Evolutionary conservation across 2,888 invertebrate genomes (phyloP).

Genomic region (Panorpa germanica): DNA sequence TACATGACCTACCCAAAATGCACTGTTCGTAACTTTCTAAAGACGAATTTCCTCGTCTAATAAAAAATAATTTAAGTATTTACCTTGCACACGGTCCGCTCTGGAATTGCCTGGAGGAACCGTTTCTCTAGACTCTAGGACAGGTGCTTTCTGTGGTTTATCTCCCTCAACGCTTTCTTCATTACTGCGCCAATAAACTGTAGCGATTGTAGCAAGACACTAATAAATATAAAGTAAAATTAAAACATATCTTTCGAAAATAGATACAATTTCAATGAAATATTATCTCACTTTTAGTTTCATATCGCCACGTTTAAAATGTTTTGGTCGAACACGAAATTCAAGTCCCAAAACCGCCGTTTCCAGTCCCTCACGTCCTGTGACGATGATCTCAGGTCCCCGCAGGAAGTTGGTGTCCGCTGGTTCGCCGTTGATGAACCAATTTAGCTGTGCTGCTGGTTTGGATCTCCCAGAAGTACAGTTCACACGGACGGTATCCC

Average conservation of each 20-base stretch:
- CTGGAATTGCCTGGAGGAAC: constrained; percentile 41
- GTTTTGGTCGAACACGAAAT: constrained; percentile 44
- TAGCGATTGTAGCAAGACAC: constrained; percentile 51
- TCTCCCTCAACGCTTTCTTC: constrained; percentile 58
- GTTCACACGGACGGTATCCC: constrained; percentile 36
- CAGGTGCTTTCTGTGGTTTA: constrained; percentile 41
- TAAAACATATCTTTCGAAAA: not conserved
- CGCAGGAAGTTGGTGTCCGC: constrained; percentile 23
- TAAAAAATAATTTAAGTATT: constrained; percentile 11
- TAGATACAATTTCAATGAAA: not conserved
- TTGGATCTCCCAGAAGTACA: constrained; percentile 41
- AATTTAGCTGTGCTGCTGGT: constrained; percentile 35
- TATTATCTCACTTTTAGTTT: constrained; percentile 35
- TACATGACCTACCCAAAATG: no score
- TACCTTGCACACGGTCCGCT: constrained; percentile 57
- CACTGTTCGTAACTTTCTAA: no score
- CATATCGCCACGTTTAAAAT: constrained; percentile 53
- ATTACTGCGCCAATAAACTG: constrained; percentile 53
- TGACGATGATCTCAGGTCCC: constrained; percentile 30
- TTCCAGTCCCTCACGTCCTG: constrained; percentile 40
- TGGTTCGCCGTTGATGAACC: constrained; percentile 39
- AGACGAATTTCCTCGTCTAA: no score
- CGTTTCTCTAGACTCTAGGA: constrained; percentile 47
- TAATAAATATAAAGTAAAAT: constrained; percentile 12
- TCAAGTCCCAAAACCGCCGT: constrained; percentile 46